Percentiles rank a stretch among this genome's conserved stretches.
phyloP scores from a whole-genome alignment of 1,140 invertebrate species.

The Agrilus planipennis region DNA sequence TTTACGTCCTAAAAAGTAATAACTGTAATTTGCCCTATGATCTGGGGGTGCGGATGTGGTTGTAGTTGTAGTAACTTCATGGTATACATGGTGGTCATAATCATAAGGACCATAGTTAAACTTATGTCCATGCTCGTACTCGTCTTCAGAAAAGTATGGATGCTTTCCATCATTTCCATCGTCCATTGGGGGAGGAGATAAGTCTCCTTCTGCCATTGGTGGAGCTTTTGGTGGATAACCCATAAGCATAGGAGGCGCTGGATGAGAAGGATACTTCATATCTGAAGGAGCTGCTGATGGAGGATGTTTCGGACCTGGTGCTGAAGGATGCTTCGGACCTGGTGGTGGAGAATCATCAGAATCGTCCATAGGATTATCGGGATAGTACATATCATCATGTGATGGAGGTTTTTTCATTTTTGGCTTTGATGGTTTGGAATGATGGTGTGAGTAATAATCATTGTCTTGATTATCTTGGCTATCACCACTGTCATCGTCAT shows the following conservation, averaged over 20 bases:
- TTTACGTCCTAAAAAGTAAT: constrained; percentile 69
- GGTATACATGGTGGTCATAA: constrained; percentile 34
- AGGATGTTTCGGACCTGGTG: constrained; percentile 3
- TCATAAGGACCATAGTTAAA: constrained; percentile 26
- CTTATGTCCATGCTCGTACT: constrained; percentile 35
- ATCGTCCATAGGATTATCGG: constrained; percentile 6
- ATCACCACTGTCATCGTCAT: constrained; percentile 6
- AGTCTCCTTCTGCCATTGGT: constrained; percentile 7
- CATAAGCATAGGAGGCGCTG: constrained; percentile 15
- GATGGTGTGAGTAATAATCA: constrained; percentile 15
- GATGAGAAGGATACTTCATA: constrained; percentile 4
- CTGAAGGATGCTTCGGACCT: constrained; percentile 13
- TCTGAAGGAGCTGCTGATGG: neutral
- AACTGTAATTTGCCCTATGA: constrained; percentile 58
- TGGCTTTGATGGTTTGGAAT: constrained; percentile 8
- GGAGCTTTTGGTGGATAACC: neutral
- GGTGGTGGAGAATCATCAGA: neutral
- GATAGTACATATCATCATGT: neutral
- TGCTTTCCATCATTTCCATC: constrained; percentile 13
- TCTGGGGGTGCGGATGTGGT: constrained; percentile 34
- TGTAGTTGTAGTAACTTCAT: constrained; percentile 35
- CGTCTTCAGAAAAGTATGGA: constrained; percentile 32
- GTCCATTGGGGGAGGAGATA: constrained; percentile 12
- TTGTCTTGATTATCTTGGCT: constrained; percentile 10
- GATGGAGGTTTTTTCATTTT: neutral